Evolutionary conservation across 2,888 invertebrate genomes (phyloP), one percentile per base, ranked within the genome.

Genomic region (Eudemis profundana): DNA sequence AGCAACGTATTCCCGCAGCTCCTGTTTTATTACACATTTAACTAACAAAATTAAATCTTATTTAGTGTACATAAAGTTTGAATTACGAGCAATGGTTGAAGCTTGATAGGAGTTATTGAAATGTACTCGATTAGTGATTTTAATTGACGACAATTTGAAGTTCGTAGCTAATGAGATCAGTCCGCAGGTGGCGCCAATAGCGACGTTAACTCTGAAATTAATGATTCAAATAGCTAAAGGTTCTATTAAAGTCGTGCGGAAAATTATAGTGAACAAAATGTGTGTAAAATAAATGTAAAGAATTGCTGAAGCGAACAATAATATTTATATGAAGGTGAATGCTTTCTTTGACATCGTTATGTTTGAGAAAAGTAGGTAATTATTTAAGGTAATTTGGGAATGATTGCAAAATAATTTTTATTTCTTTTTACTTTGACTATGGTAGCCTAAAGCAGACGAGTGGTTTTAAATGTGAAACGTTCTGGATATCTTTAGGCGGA

Each of bases 111-210:
- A 56, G 56, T 8, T 56, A 29, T 27, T 19, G 12, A 56, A 44
- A 44, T 21, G n/a, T 19, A 56, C 23, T 56, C 29, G 56, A 76
- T 77, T 75, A 75, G 74, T 72, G 73, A 78, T 74, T 80, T 74
- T 81, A 83, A 82, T 79, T 70, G 77, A 69, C 76, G 79, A 76
- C 76, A 71, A 79, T 83, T 81, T 72, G 72, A 78, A 81, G 78
- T 78, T 79, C 70, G 75, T 61, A 77, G 68, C 72, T 79, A 82
- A 84, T 79, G 80, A 81, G 75, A 77, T 71, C 74, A 74, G 54
- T 70, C 69, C 68, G 70, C 83, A 82, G 82, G 77, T 82, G 84
- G 70, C 71, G 74, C 75, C 73, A 70, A 76, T 79, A 79, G 75
- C 68, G 62, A 74, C 74, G 77, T 74, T 57, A 59, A 59, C 51